Evolutionary conservation across 2,113 vertebrate species (phyloP).

Genomic region (Apistogramma diplotaenia): DNA sequence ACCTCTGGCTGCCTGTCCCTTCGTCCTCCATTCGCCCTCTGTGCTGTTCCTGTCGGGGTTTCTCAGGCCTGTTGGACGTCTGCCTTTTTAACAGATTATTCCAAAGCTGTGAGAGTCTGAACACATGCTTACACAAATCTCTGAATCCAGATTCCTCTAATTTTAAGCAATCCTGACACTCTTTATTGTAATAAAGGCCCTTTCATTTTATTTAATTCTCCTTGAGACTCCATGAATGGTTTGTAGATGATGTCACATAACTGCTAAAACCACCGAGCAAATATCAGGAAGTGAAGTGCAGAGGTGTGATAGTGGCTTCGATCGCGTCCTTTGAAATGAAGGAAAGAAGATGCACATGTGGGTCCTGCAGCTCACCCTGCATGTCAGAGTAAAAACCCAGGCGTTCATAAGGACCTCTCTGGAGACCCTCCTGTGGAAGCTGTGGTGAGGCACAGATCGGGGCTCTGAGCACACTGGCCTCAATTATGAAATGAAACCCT

Average conservation of each 20-base stretch:
- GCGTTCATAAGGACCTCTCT: not conserved
- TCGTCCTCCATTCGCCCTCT: constrained; percentile 46
- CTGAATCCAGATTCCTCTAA: not conserved
- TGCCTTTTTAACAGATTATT: constrained; percentile 16
- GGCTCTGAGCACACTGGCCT: not conserved
- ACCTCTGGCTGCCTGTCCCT: constrained; percentile 62
- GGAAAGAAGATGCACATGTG: not conserved
- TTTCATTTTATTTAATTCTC: not conserved
- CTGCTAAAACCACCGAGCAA: not conserved
- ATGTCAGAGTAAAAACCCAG: not conserved
- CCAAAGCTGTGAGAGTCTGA: not conserved
- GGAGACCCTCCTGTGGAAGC: not conserved
- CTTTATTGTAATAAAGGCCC: not conserved
- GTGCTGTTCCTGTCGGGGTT: constrained; percentile 15
- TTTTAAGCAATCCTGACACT: not conserved
- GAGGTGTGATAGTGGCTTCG: not conserved
- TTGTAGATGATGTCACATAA: not conserved
- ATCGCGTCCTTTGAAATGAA: not conserved
- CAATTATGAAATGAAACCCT: not conserved
- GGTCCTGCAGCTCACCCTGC: not conserved
- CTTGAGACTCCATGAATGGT: not conserved
- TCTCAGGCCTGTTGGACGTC: constrained; percentile 11
- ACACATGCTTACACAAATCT: not conserved
- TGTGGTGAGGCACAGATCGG: not conserved
- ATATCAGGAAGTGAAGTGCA: not conserved